Conservation (phyloP, 2,888 invertebrate genomes). For the Linnaemya tessellans region DNA sequence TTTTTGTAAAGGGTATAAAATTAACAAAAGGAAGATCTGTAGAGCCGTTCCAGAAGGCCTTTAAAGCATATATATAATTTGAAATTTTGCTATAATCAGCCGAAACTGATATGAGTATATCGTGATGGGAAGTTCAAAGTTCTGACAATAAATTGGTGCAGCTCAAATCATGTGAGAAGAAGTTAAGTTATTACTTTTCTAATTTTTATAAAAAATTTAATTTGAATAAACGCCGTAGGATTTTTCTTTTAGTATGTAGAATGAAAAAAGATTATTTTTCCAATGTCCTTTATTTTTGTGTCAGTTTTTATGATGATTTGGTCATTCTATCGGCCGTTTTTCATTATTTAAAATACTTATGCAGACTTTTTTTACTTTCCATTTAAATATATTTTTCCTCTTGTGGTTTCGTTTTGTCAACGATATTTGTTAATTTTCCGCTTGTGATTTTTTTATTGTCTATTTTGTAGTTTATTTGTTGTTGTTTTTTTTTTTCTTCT, state of each 20-base stretch:
- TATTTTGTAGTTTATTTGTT: not conserved
- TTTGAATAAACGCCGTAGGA: conserved; percentile 47
- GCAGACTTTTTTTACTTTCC: conserved; percentile 3
- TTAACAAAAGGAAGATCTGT: no score
- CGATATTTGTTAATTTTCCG: conserved; percentile 82
- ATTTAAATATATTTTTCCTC: conserved; percentile 21
- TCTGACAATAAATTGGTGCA: not conserved
- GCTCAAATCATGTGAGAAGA: not conserved
- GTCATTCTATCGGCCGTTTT: conserved; percentile 44
- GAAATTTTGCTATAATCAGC: no score
- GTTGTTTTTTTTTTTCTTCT: conserved; percentile 77
- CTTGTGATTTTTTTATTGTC: conserved; percentile 79
- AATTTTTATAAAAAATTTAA: no score
- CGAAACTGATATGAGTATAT: no score
- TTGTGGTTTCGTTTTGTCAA: conserved; percentile 55
- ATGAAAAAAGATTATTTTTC: not conserved
- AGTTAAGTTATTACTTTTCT: no score
- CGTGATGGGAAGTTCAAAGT: no score
- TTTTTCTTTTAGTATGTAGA: not conserved
- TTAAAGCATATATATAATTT: no score
- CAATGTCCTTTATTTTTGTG: conserved; percentile 6
- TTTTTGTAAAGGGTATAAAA: no score
- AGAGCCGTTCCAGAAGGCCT: no score
- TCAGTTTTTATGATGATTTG: conserved; percentile 32
- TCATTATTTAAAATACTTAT: conserved; percentile 12